phyloP scores from a whole-genome alignment of 2,888 invertebrate genomes.

The Deroplatys truncata region DNA sequence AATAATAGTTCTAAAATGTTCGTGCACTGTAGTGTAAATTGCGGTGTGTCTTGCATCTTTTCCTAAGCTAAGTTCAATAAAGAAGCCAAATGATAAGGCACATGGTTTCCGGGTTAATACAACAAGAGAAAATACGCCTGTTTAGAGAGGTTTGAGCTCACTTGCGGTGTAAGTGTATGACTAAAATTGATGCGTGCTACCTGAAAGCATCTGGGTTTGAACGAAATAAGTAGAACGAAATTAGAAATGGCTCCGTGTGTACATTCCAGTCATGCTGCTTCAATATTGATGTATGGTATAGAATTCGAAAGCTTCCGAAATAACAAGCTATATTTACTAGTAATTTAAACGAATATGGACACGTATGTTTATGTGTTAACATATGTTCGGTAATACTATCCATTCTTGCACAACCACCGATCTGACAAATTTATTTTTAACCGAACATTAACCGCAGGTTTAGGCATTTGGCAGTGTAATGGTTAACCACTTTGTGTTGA shows the following conservation, averaged over 20 bases:
- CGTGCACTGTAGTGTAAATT: not conserved
- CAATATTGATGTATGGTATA: not conserved
- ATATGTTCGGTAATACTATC: not conserved
- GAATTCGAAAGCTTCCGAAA: not conserved
- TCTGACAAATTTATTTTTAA: not conserved
- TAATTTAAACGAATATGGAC: not conserved
- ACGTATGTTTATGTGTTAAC: not conserved
- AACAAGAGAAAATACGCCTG: not conserved
- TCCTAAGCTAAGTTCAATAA: slow-evolving; percentile 30
- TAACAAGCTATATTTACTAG: not conserved
- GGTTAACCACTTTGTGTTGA: not conserved
- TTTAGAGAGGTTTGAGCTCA: not conserved
- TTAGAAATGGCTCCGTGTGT: slow-evolving; percentile 13
- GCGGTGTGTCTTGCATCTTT: slow-evolving; percentile 26
- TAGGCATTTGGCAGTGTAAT: not conserved
- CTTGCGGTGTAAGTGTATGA: not conserved
- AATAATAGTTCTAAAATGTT: not conserved
- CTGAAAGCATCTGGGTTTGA: not conserved
- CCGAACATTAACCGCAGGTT: not conserved
- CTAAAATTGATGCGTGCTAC: not conserved
- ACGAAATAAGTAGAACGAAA: slow-evolving; percentile 8
- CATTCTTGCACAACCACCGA: not conserved
- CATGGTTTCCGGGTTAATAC: slow-evolving; percentile 41
- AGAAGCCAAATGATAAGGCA: slow-evolving; percentile 47
- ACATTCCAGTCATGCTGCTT: slow-evolving; percentile 9